Evolutionary conservation across 1,140 invertebrate species (phyloP), one percentile per base, ranked within the genome.

Genomic region (Zaprionus ornatus): DNA sequence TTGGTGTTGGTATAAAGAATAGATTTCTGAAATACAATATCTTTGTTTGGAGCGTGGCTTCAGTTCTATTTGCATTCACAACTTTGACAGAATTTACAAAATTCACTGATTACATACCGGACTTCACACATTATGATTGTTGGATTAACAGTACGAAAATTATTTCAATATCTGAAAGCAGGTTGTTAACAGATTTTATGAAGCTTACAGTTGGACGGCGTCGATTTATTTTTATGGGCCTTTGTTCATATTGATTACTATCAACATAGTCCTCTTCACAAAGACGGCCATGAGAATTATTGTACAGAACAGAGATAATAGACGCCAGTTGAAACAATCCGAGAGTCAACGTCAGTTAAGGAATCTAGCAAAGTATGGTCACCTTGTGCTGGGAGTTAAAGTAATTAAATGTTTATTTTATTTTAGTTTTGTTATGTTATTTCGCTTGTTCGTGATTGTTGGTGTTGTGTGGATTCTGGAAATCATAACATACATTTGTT

Each of bases 201-300:
- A 37, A 75, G 75, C 48, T 4, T 4, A 48, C 9, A 2, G 1
- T 25, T 61, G 61, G 62, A 29, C 93, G 4, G 93, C 94, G 56
- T 92, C 95, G 13, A 74, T 95, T 17, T 97, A 97, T 90, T 97
- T 97, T 92, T 96, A 96, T 83, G 93, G 93, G 0, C 96, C 96
- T 0, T 95, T 97, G 57, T 94, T 94, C 4, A 74, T 95, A 6
- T 92, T 97, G 2, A 93, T 97, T 3, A 42, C 95, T 0, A 93
- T 94, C 73, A 97, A 97, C 84, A 93, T 95, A n/a, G 85, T 93
- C 1, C 92, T 97, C 17, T 97, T 97, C 91, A 86, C 94, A 2
- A 92, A 95, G 21, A 97, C 96, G 0, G 94, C 74, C 1, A 25
- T 13, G 5, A 12, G 29, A 15, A 69, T 96, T 9, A 57, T 95